phyloP scores from a whole-genome alignment of 2,113 vertebrate genomes.

The Callipepla californica region DNA sequence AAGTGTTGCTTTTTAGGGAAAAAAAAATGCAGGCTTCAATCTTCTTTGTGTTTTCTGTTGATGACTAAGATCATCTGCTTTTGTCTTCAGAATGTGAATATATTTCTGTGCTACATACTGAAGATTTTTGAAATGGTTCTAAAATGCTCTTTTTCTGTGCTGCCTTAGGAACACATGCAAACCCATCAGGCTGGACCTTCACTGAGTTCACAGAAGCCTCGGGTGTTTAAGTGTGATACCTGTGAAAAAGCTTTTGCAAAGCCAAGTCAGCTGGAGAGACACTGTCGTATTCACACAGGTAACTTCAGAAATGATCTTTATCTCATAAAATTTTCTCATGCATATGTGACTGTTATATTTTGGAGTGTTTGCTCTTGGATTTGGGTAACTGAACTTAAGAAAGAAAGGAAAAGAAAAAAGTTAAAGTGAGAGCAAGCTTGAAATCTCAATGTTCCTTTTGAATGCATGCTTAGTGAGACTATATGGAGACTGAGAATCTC shows the following conservation, averaged over 20 bases:
- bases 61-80: background rate
- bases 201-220: constrained; percentile 91
- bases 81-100: background rate
- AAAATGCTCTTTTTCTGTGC: background rate
- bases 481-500: background rate
- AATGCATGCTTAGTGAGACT: background rate
- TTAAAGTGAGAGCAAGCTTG: background rate
- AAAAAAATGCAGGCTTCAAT: background rate
- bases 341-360: background rate
- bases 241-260: constrained; percentile 97
- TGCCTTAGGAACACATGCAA: constrained; percentile 90
- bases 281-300: constrained; percentile 98
- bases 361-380: background rate
- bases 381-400: background rate
- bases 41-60: background rate
- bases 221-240: constrained; percentile 90
- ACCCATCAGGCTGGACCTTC: constrained; percentile 94
- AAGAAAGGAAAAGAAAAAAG: background rate
- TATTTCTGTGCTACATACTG: background rate
- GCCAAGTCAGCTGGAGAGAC: constrained; percentile 96
- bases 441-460: background rate
- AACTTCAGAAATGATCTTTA: background rate
- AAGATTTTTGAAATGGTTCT: background rate
- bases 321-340: background rate
- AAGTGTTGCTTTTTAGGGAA: background rate